phyloP scores from a whole-genome alignment of 1,140 invertebrate genomes.

The Dinoponera quadriceps region DNA sequence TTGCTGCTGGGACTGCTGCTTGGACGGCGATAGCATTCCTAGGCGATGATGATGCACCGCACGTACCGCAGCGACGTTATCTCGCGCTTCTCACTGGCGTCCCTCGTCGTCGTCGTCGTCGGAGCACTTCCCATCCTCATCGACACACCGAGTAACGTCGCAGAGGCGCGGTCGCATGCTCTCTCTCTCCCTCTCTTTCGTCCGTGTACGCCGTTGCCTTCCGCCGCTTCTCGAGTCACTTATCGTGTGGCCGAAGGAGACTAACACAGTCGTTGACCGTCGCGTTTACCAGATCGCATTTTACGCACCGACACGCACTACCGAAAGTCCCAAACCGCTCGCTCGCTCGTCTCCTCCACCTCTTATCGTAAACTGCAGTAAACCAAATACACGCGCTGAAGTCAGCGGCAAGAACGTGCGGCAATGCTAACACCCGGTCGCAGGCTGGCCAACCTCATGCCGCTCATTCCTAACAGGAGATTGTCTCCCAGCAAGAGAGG shows the following conservation, averaged over 20 bases:
- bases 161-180: conserved; percentile 58
- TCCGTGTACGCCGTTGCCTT: neutral
- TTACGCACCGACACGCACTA: neutral
- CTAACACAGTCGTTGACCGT: neutral
- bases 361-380: conserved; percentile 20
- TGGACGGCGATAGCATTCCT: conserved; percentile 85
- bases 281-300: neutral
- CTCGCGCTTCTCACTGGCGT: conserved; percentile 65
- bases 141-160: conserved; percentile 51
- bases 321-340: neutral
- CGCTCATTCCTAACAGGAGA: no score
- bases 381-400: neutral
- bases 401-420: conserved; percentile 27
- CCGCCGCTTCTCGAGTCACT: conserved; percentile 17
- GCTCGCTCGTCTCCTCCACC: neutral
- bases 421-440: neutral
- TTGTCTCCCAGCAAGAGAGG: no score
- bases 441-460: neutral
- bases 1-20: conserved; percentile 80
- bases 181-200: neutral
- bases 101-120: conserved; percentile 62
- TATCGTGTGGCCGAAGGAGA: neutral
- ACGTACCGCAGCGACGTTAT: conserved; percentile 70
- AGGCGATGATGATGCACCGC: conserved; percentile 75
- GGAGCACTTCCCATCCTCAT: conserved; percentile 74